Evolutionary conservation across 2,113 vertebrate genomes (phyloP).

Genomic region (Vombatus ursinus): DNA sequence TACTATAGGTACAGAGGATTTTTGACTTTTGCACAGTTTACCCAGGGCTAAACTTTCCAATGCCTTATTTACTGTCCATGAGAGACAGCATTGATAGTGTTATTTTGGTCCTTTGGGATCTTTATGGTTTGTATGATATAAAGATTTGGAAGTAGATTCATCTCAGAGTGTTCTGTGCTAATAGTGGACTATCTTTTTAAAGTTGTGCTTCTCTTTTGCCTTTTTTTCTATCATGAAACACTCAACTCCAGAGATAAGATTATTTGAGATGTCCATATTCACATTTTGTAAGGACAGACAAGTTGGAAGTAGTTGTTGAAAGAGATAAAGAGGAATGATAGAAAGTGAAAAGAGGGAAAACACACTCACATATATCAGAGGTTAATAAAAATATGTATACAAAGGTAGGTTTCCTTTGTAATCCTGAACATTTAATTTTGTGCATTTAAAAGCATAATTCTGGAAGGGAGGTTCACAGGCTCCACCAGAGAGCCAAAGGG

Average conservation of each 20-base stretch:
- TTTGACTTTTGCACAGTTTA: not conserved
- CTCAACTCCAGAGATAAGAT: not conserved
- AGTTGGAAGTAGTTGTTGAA: not conserved
- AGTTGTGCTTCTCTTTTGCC: not conserved
- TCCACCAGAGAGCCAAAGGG: not conserved
- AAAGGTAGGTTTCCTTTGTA: not conserved
- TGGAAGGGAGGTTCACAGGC: not conserved
- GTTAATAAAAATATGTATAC: not conserved
- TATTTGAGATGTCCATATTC: not conserved
- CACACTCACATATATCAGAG: not conserved
- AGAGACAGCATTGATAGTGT: not conserved
- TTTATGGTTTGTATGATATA: not conserved
- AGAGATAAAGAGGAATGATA: not conserved
- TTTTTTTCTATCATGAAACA: not conserved
- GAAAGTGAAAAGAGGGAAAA: not conserved
- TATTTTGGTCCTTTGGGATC: not conserved
- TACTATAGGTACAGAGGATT: not conserved
- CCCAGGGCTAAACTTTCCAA: not conserved
- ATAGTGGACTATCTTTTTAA: not conserved
- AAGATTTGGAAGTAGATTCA: not conserved
- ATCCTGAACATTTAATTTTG: not conserved
- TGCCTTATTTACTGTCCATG: not conserved
- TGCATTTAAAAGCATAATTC: not conserved
- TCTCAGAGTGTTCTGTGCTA: not conserved
- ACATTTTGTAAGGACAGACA: not conserved